Conservation (phyloP, 2,113 vertebrate species). For the Nannobrachium achirus region DNA sequence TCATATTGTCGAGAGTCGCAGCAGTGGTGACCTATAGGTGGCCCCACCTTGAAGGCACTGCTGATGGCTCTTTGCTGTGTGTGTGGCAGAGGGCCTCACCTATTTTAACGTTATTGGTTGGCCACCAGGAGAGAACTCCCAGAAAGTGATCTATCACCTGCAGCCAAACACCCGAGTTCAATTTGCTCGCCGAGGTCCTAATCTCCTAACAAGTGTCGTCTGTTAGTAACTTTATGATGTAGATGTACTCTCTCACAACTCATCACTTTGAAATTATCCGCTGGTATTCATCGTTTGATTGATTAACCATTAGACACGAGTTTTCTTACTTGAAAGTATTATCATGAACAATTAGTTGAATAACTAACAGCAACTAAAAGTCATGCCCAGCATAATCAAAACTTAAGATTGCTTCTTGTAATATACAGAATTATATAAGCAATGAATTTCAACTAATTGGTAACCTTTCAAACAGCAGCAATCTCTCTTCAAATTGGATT, state of each 20-base stretch:
- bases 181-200: constrained; percentile 49
- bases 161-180: constrained; percentile 53
- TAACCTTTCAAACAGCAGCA: constrained; percentile 60
- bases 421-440: constrained; percentile 63
- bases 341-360: constrained; percentile 49
- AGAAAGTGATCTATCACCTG: constrained; percentile 63
- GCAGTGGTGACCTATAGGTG: constrained; percentile 67
- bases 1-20: constrained; percentile 76
- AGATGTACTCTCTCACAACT: constrained; percentile 52
- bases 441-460: constrained; percentile 72
- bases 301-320: constrained; percentile 42
- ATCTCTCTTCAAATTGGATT: constrained; percentile 70
- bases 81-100: constrained; percentile 72
- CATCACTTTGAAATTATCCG: constrained; percentile 43
- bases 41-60: constrained; percentile 70
- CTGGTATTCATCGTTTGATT: constrained; percentile 41
- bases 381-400: constrained; percentile 57
- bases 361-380: constrained; percentile 42
- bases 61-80: constrained; percentile 75
- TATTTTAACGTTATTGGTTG: constrained; percentile 72
- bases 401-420: constrained; percentile 62
- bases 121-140: constrained; percentile 74
- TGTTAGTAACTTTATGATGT: constrained; percentile 56
- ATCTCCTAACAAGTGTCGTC: constrained; percentile 55
- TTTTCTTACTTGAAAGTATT: constrained; percentile 38